Evolutionary conservation across 1,140 invertebrate genomes (phyloP).

Genomic region (Drosophila littoralis): DNA sequence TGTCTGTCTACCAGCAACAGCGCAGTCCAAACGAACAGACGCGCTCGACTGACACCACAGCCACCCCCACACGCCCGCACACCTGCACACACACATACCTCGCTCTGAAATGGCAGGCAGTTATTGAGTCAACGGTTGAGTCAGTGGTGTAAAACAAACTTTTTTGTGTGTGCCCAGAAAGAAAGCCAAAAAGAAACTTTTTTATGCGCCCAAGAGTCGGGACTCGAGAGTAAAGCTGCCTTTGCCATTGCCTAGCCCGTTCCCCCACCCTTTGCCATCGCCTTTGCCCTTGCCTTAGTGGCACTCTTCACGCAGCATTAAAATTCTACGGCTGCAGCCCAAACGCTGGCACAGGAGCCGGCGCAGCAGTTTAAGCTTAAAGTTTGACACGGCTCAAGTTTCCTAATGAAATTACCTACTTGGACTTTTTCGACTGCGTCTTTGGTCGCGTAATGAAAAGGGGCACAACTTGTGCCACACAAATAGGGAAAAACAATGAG

Average conservation of each 20-base stretch:
- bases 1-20: slow-evolving; percentile 62
- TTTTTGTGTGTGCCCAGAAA: slow-evolving; percentile 57
- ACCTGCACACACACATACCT: slow-evolving; percentile 2
- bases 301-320: slow-evolving; percentile 75
- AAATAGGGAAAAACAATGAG: slow-evolving; percentile 9
- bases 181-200: slow-evolving; percentile 70
- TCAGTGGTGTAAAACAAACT: slow-evolving; percentile 74
- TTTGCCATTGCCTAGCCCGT: slow-evolving; percentile 8
- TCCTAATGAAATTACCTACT: slow-evolving; percentile 84
- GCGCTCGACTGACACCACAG: slow-evolving; percentile 34
- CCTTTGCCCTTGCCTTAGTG: slow-evolving; percentile 20
- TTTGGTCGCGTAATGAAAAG: slow-evolving; percentile 67
- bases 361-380: slow-evolving; percentile 72
- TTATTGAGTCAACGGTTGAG: slow-evolving; percentile 76
- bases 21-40: slow-evolving; percentile 30
- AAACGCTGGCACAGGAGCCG: background rate
- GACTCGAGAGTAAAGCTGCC: slow-evolving; percentile 15
- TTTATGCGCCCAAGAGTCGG: slow-evolving; percentile 62
- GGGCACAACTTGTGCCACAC: slow-evolving; percentile 55
- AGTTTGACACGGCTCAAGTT: slow-evolving; percentile 83
- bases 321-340: slow-evolving; percentile 71
- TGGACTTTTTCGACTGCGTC: slow-evolving; percentile 54
- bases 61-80: background rate
- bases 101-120: slow-evolving; percentile 45
- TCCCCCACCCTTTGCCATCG: background rate